Conservation (phyloP, 2,888 invertebrate genomes). For the Hyles lineata region DNA sequence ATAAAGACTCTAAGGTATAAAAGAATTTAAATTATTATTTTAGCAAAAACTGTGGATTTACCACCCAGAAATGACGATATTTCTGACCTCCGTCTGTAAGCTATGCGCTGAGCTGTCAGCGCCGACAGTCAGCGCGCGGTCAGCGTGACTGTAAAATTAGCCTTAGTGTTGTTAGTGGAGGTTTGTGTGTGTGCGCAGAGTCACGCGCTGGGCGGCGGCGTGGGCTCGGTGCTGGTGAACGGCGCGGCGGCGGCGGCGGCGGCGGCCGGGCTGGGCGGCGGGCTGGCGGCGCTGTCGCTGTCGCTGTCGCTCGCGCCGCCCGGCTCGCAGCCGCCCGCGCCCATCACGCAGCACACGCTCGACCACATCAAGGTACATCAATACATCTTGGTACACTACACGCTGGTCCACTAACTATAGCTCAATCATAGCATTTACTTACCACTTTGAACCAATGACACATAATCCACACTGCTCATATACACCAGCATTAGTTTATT, state of each 20-base stretch:
- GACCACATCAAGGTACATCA: constrained; percentile 92
- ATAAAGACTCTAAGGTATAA: too few species aligned
- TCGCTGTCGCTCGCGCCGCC: constrained; percentile 92
- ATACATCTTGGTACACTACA: neutral
- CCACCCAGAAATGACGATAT: too few species aligned
- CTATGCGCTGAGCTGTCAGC: too few species aligned
- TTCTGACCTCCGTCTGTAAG: too few species aligned
- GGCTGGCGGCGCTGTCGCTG: constrained; percentile 87
- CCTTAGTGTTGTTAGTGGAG: neutral
- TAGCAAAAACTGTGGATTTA: too few species aligned
- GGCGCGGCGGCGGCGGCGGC: constrained; percentile 72
- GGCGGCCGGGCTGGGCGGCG: constrained; percentile 60
- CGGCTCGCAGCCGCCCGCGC: constrained; percentile 89
- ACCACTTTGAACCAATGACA: too few species aligned
- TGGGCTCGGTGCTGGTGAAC: constrained; percentile 87
- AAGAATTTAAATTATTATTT: too few species aligned
- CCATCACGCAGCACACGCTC: constrained; percentile 91
- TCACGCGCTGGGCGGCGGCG: constrained; percentile 81
- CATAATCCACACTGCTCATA: too few species aligned
- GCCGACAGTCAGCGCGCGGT: too few species aligned
- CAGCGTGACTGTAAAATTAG: too few species aligned
- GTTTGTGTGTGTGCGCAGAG: constrained; percentile 49
- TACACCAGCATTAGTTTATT: too few species aligned
- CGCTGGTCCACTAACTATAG: neutral
- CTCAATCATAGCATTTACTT: too few species aligned